Percentiles rank a stretch among this genome's conserved stretches.
Conservation (phyloP, 2,888 invertebrate species). For the Cylloceria caligata region DNA sequence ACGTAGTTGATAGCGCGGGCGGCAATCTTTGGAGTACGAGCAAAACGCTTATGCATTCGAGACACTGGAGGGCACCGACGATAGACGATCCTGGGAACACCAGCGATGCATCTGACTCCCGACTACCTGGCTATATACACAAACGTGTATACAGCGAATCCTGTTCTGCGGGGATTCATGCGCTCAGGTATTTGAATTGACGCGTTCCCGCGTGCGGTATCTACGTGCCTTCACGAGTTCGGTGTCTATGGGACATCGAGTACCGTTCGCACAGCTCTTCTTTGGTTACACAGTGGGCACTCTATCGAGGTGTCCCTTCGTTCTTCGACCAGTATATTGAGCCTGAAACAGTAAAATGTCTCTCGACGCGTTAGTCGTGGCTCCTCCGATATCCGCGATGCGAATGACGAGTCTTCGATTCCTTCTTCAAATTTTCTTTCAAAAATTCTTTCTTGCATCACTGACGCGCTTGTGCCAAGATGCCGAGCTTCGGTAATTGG, state of each 20-base stretch:
- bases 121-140: constrained; percentile 7
- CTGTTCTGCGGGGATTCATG: constrained; percentile 41
- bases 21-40: constrained; percentile 52
- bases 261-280: constrained; percentile 59
- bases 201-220: constrained; percentile 40
- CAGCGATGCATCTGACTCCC: constrained; percentile 24
- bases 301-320: constrained; percentile 35
- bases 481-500: neutral
- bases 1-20: constrained; percentile 24
- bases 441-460: neutral
- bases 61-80: constrained; percentile 51
- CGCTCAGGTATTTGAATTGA: constrained; percentile 58
- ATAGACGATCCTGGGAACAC: constrained; percentile 64
- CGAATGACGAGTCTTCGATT: neutral
- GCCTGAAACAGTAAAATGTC: neutral
- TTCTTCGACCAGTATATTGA: neutral
- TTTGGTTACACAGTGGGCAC: neutral
- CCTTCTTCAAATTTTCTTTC: neutral
- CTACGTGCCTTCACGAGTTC: constrained; percentile 67
- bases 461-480: neutral
- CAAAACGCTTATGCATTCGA: constrained; percentile 58
- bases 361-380: no score
- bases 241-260: constrained; percentile 67
- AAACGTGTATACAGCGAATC: neutral
- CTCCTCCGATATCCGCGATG: no score